phyloP scores from a whole-genome alignment of 2,113 vertebrate genomes.

The Gnathonemus longibarbis region DNA sequence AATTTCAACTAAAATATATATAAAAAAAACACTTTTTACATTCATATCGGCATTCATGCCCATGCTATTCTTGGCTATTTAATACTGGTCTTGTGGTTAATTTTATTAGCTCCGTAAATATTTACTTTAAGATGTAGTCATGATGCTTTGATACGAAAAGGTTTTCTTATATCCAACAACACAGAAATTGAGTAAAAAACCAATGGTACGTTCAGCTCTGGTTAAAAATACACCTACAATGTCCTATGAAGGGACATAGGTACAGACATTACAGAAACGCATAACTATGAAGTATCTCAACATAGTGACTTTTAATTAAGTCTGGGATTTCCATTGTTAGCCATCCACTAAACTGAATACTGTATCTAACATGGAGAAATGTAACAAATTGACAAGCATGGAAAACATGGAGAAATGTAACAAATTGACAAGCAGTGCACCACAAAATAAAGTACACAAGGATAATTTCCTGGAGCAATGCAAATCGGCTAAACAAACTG shows the following conservation, averaged over 20 bases:
- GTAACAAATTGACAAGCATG: neutral
- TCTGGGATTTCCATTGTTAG: neutral
- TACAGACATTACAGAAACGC: neutral
- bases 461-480: neutral
- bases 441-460: neutral
- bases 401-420: no score
- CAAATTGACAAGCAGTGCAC: no score
- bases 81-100: no score
- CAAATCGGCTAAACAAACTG: neutral
- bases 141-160: neutral
- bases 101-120: no score
- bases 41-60: neutral
- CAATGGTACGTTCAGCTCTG: neutral
- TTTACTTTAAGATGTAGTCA: no score
- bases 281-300: neutral
- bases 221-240: neutral
- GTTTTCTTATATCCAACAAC: neutral
- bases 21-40: neutral
- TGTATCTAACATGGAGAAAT: neutral
- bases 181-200: neutral
- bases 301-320: neutral
- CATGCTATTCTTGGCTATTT: no score
- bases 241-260: neutral
- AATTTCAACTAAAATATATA: neutral
- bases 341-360: neutral